These are phyloP conservation scores for Hermetia illucens DNA, from an alignment of 1,140 invertebrate species.

Conservation along the genomic window DNA sequence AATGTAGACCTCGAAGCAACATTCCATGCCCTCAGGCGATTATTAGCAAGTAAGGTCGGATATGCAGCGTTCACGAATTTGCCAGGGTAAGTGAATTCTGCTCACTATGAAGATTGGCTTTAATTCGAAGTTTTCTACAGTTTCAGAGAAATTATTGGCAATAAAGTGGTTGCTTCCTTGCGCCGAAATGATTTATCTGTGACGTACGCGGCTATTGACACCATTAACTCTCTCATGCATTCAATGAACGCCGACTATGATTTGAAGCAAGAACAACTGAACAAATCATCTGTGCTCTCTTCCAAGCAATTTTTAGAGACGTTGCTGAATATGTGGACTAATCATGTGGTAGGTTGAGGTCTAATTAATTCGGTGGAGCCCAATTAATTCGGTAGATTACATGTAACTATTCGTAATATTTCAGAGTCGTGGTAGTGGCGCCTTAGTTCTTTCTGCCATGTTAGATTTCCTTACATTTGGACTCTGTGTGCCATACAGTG, in stretches of 20 bases:
- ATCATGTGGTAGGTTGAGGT: conserved; percentile 81
- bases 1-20: conserved; percentile 73
- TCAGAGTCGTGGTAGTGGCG: conserved; percentile 65
- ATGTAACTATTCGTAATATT: conserved; percentile 11
- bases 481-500: conserved; percentile 95
- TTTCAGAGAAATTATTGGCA: conserved; percentile 88
- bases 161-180: conserved; percentile 81
- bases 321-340: conserved; percentile 88
- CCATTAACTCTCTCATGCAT: conserved; percentile 95
- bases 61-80: conserved; percentile 91
- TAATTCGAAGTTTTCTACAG: conserved; percentile 31
- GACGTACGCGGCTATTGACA: conserved; percentile 92
- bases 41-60: conserved; percentile 94
- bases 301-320: conserved; percentile 86
- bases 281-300: conserved; percentile 90
- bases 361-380: neutral
- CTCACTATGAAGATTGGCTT: neutral
- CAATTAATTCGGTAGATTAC: conserved; percentile 3
- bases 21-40: conserved; percentile 82
- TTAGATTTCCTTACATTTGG: conserved; percentile 98
- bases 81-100: conserved; percentile 47
- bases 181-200: conserved; percentile 78
- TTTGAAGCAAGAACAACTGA: conserved; percentile 91
- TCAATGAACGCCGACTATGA: conserved; percentile 97
- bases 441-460: conserved; percentile 80